Evolutionary conservation across 2,113 vertebrate genomes (phyloP).

Genomic region (Phrynosoma platyrhinos): DNA sequence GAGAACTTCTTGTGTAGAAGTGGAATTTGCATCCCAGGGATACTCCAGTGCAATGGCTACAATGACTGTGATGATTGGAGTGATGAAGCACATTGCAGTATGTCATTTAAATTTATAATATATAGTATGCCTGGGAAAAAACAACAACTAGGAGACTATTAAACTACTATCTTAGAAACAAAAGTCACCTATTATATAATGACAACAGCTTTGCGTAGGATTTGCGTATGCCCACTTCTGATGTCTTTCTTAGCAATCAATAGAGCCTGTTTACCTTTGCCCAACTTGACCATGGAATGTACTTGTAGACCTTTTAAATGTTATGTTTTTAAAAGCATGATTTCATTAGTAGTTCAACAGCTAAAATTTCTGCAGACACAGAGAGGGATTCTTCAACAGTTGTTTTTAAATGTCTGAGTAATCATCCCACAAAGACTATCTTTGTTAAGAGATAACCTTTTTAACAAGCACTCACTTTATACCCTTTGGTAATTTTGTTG

Average conservation of each 20-base stretch:
- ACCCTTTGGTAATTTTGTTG: slow-evolving; percentile 1
- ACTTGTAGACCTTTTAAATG: slow-evolving; percentile 6
- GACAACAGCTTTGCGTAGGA: neutral
- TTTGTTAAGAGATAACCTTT: slow-evolving; percentile 15
- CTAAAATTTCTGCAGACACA: neutral
- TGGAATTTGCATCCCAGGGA: slow-evolving; percentile 87
- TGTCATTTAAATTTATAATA: slow-evolving; percentile 50
- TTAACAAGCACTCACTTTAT: slow-evolving; percentile 1
- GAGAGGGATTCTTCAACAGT: neutral
- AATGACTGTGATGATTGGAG: slow-evolving; percentile 98
- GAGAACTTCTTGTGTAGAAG: slow-evolving; percentile 88
- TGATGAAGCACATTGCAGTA: slow-evolving; percentile 91
- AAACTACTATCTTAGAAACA: slow-evolving; percentile 3
- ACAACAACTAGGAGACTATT: neutral
- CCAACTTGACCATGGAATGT: neutral
- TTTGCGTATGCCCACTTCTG: neutral
- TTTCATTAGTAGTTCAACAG: neutral
- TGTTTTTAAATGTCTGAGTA: neutral
- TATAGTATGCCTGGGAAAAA: neutral
- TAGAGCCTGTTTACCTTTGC: slow-evolving; percentile 13
- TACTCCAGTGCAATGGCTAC: slow-evolving; percentile 92
- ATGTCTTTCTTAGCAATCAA: neutral
- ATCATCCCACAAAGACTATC: neutral
- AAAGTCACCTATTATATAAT: neutral
- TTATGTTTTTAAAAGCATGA: neutral